Base-by-base conservation (phyloP, 2,888 invertebrate genomes). In the Oscheius sp. region DNA sequence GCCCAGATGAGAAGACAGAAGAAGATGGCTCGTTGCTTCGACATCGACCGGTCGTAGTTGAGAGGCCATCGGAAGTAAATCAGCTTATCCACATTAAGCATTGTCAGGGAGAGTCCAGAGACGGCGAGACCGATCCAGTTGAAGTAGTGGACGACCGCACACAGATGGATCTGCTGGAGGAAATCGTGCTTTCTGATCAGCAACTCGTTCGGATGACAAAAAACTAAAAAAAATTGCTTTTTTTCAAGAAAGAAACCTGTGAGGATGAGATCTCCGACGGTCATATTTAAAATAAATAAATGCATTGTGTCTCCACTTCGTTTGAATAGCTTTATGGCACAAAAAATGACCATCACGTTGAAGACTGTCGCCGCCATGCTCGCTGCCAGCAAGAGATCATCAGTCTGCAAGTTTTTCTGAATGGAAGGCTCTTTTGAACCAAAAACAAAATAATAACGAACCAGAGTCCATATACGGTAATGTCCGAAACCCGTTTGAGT, bases 41-140 rank as follows among this genome's bases (percentile, higher is more conserved):
- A 84, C 85, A 85, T 85, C n/a, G 86, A 76, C 50, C 82, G 72
- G 63, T 85, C 85, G 58, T 85, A 85, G 42, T 78, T 74, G 17
- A 85, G 69, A 3, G 85, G 85, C 85, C 85, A 85, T 29, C 82
- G 84, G 72, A 86, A 85, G 69, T 83, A 85, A 39, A 85, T 86
- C 42, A 85, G 72, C 80, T 85, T 85, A 69, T 85, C 85, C 33
- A 85, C 78, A 53, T 85, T 85, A 12, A 85, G 77, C 69, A 85
- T 73, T 3, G 85, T 85, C 20, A 85, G 71, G 5, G 86, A 86
- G 25, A 85, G 77, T 10, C 85, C 85, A 8, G 84, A 83, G 12
- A 84, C 84, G 0, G 84, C 84, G 10, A 84, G 67, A n/a, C 84
- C 84, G 42, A 83, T 78, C 84, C 84, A 84, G 67, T 84, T 85